Conservation (phyloP, 2,888 invertebrate genomes). For the Troilus luridus region DNA sequence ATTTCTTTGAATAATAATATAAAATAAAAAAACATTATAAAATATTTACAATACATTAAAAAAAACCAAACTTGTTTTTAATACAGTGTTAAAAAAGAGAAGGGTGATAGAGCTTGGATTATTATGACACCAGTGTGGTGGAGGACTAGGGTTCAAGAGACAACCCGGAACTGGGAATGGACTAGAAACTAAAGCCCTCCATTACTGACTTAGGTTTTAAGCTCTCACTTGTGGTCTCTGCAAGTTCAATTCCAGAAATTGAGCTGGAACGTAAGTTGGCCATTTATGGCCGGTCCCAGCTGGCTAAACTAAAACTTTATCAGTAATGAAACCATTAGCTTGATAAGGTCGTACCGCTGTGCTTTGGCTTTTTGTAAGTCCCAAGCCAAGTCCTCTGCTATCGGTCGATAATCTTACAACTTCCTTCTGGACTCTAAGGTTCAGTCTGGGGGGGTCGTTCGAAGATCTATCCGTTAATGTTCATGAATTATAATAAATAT, state of each 20-base stretch:
- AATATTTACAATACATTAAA: too few species aligned
- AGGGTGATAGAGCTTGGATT: background rate
- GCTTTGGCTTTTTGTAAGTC: conserved; percentile 29
- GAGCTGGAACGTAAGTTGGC: conserved; percentile 32
- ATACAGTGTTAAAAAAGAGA: background rate
- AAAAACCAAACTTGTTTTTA: background rate
- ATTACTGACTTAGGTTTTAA: conserved; percentile 50
- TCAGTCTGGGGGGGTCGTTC: background rate
- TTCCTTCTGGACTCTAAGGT: background rate
- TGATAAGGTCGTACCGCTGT: background rate
- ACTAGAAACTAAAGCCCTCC: conserved; percentile 24
- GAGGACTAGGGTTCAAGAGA: background rate
- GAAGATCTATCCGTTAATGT: background rate
- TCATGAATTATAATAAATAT: background rate
- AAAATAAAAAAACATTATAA: too few species aligned
- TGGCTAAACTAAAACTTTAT: conserved; percentile 49
- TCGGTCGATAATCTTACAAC: conserved; percentile 33
- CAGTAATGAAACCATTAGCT: conserved; percentile 46
- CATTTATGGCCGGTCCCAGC: conserved; percentile 8
- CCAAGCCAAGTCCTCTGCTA: background rate
- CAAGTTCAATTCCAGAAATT: conserved; percentile 42
- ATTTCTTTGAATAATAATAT: too few species aligned
- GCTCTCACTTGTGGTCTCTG: conserved; percentile 20
- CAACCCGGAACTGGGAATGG: background rate
- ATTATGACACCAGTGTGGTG: background rate